A percentile compares a stretch with the other conserved stretches of the same genome.
Conservation (phyloP, 2,113 vertebrate species). For the Neoarius graeffei region DNA sequence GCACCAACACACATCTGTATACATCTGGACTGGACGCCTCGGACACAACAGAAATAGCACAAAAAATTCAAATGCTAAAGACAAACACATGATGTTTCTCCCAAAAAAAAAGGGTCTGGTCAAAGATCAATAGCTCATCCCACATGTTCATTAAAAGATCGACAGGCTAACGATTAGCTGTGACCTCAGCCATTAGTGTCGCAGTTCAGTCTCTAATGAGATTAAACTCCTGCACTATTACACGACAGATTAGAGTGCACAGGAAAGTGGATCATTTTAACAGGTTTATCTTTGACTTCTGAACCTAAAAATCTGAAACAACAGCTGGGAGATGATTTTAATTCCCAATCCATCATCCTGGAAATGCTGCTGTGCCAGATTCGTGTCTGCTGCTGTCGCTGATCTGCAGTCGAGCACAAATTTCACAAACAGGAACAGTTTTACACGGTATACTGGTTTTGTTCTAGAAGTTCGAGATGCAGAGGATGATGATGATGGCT, state of each 20-base stretch:
- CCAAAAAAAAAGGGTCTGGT: background rate
- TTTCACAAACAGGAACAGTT: background rate
- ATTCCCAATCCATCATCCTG: background rate
- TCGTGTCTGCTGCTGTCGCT: background rate
- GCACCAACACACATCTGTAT: too few species aligned
- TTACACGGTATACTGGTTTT: background rate
- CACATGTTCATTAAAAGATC: background rate
- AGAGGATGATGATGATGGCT: too few species aligned
- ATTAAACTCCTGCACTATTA: background rate
- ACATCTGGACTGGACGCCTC: background rate
- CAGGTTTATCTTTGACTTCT: constrained; percentile 7
- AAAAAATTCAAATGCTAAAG: background rate
- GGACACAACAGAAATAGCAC: background rate
- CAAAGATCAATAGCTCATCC: background rate
- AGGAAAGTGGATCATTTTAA: constrained; percentile 3
- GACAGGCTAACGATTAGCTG: background rate
- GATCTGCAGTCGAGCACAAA: background rate
- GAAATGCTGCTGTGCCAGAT: background rate
- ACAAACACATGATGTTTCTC: background rate
- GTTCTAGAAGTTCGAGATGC: too few species aligned
- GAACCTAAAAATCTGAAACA: background rate
- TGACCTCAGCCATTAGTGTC: constrained; percentile 20
- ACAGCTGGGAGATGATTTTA: background rate
- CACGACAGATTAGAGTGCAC: background rate
- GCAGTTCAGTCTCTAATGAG: background rate